Base-by-base conservation (phyloP, 2,888 invertebrate species). In the Torymus auratus region DNA sequence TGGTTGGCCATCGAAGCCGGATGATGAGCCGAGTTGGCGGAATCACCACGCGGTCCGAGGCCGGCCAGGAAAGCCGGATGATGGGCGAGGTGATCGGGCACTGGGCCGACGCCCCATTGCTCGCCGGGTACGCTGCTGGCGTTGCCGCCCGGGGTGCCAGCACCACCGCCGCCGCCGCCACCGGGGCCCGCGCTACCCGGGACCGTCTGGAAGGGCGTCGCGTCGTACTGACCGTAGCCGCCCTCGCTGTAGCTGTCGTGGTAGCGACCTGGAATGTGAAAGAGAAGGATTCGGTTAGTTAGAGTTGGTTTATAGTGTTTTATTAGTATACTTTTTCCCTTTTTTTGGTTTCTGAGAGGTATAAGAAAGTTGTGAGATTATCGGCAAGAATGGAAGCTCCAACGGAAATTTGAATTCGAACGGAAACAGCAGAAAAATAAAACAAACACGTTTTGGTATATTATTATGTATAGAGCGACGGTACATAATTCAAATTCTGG, bases 141-240 rank as follows among this genome's bases (percentile, higher is more conserved):
- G 67, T 91, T 91, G 20, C 86, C 68, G 94, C 92, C 92, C 62
- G 93, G 93, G 69, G 84, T 91, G 17, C 86, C 88, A 53, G 87
- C 87, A 69, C 88, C 85, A 93, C 91, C 93, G 84, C 92, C 93
- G 84, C 92, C 93, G 67, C 93, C 93, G 70, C 91, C 91, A 15
- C 87, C 89, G 82, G 91, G 91, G 41, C 88, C 87, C 65, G 89
- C 85, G 87, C 93, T 93, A 85, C 93, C 94, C 65, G 95, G 94
- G 86, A 96, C 96, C 79, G 95, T 94, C 89, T 96, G 96, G 90
- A 95, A 96, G 83, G 95, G 93, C 82, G 94, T 92, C 72, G 93
- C 92, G 87, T 95, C 94, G 89, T 94, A 95, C 56, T 94, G 93
- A 62, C 91, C 91, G 86, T 93, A 94, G 55, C 91, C 91, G 78